Conservation (phyloP, 2,797 vertebrate genomes). For the Aphelocoma californica region DNA sequence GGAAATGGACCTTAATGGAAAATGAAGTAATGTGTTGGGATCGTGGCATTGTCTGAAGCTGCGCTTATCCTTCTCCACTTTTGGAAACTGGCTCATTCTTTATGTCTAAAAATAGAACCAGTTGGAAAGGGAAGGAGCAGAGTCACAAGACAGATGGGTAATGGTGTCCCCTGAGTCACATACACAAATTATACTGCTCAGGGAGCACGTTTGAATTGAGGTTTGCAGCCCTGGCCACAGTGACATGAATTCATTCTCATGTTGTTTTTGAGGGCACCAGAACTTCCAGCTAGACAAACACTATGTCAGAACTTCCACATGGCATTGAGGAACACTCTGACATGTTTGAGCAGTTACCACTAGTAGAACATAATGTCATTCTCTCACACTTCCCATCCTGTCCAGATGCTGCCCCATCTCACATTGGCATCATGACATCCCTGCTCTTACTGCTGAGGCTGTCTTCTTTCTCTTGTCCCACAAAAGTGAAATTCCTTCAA, state of each 20-base stretch:
- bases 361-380: background rate
- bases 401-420: background rate
- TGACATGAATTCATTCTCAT: background rate
- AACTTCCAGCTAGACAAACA: background rate
- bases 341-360: background rate
- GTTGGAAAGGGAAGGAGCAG: background rate
- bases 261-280: background rate
- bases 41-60: conserved; percentile 36
- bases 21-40: conserved; percentile 27
- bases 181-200: background rate
- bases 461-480: background rate
- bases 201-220: background rate
- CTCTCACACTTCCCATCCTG: background rate
- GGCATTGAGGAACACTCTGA: background rate
- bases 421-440: background rate
- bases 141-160: conserved; percentile 24
- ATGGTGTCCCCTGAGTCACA: background rate
- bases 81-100: conserved; percentile 51
- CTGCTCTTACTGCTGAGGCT: background rate
- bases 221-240: background rate
- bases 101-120: conserved; percentile 40
- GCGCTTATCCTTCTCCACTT: conserved; percentile 24
- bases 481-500: background rate
- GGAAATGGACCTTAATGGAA: conserved; percentile 22
- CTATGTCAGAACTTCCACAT: accelerated